Evolutionary conservation across 1,140 invertebrate species (phyloP).

Genomic region (Arctopsyche grandis): DNA sequence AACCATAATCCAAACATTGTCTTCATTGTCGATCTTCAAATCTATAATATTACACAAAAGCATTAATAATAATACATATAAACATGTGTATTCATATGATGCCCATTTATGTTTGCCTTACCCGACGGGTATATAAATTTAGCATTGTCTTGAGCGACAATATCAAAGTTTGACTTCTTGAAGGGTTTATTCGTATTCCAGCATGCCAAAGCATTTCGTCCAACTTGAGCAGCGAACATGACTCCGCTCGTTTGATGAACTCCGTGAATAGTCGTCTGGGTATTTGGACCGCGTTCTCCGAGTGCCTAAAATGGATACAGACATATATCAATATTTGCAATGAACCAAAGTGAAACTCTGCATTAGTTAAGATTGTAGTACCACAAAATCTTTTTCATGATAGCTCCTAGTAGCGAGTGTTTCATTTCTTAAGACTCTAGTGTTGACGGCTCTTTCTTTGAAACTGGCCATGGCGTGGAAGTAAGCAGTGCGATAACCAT

Average conservation of each 20-base stretch:
- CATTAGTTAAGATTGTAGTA: background rate
- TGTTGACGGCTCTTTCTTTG: constrained; percentile 75
- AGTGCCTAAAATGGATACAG: constrained; percentile 63
- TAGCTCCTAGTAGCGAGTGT: constrained; percentile 68
- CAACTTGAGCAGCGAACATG: constrained; percentile 75
- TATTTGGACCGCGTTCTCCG: constrained; percentile 69
- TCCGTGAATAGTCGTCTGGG: constrained; percentile 72
- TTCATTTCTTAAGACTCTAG: constrained; percentile 71
- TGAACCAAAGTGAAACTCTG: background rate
- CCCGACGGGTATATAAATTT: constrained; percentile 75
- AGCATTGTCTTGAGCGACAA: constrained; percentile 68
- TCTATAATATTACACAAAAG: constrained; percentile 58
- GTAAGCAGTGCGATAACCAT: constrained; percentile 70
- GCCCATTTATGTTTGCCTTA: constrained; percentile 48
- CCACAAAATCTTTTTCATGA: constrained; percentile 66
- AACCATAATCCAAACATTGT: constrained; percentile 70
- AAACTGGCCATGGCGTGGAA: constrained; percentile 77
- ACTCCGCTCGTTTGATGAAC: constrained; percentile 69
- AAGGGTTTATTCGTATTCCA: constrained; percentile 72
- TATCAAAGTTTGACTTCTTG: constrained; percentile 67
- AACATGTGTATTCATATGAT: constrained; percentile 1
- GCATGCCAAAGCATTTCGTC: constrained; percentile 73
- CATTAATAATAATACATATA: too few species aligned
- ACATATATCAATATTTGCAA: background rate
- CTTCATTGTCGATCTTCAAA: constrained; percentile 64